Base-by-base conservation (phyloP, 2,888 invertebrate genomes). In the Cheiracanthium punctorium region DNA sequence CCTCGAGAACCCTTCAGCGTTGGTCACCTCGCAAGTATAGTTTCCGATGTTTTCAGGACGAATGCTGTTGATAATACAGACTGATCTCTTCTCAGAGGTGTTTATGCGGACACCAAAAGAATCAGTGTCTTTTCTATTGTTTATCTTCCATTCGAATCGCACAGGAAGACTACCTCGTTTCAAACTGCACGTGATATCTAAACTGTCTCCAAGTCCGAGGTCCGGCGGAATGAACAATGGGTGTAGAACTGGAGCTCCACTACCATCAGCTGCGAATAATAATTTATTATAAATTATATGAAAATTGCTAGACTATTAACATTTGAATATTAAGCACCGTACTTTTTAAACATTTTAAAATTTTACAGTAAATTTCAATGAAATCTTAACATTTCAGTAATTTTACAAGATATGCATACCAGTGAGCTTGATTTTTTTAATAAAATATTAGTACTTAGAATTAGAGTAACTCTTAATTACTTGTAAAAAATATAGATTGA, bases 141-240 rank as follows among this genome's bases (percentile, higher is more conserved):
- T 82, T 1, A 80, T 20, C 1, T 43, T 67, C 88, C 88, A 88
- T 72, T 80, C 65, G 17, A 88, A 88, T 2, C 14, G n/a, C 24
- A 88, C 30, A 0, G 80, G 88, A n/a, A 41, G 10, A 7, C 30
- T 80, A 0, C 88, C 88, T 20, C 88, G 48, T 37, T 88, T 82
- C 32, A 88, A 37, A 32, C 82, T 82, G 41, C 88, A 88, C 0
- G n/a, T 70, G 4, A 88, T 80, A 48, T 82, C 82, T 10, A 88
- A 33, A 10, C 71, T 80, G 28, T 88, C 88, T 2, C 72, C 82
- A 4, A 88, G 80, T 24, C 52, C 71, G 1, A 88, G 52, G 37
- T 82, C 82, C 24, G 82, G 43, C 2, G 88, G 88, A 29, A 88
- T 75, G 0, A 71, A 14, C 0, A 88, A 14, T 5, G 82, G 82